Evolutionary conservation across 2,113 vertebrate species (phyloP).

Genomic region (Gopherus evgoodei): DNA sequence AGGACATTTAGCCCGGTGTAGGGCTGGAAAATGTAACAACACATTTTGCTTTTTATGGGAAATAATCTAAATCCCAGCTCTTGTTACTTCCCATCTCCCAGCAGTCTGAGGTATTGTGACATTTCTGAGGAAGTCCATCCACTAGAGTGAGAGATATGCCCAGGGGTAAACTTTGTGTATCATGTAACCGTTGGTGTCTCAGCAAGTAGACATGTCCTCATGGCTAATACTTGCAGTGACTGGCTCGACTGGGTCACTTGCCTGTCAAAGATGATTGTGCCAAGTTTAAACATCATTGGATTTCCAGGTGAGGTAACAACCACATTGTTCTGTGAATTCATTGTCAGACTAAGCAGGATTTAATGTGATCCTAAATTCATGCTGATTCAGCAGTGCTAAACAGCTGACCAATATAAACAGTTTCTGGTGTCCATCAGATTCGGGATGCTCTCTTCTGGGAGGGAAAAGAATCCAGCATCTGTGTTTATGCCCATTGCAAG

Average conservation of each 20-base stretch:
- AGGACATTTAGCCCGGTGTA: neutral
- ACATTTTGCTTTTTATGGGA: neutral
- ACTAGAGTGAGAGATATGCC: neutral
- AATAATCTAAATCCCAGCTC: neutral
- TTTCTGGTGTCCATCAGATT: neutral
- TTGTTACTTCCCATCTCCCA: neutral
- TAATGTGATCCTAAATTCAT: neutral
- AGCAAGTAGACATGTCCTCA: neutral
- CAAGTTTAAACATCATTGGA: neutral
- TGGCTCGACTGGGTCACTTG: neutral
- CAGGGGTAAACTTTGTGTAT: neutral
- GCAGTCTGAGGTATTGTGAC: neutral
- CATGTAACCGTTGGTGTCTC: neutral
- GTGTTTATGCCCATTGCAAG: neutral
- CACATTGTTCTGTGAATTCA: slow-evolving; percentile 31
- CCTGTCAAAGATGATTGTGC: neutral
- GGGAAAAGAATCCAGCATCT: neutral
- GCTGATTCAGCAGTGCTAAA: neutral
- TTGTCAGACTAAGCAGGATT: slow-evolving; percentile 2
- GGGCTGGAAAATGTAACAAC: neutral
- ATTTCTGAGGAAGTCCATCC: neutral
- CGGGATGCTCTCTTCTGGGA: neutral
- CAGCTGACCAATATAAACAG: slow-evolving; percentile 31
- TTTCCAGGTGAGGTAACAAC: slow-evolving; percentile 43
- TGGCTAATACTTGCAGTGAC: neutral